phyloP scores from a whole-genome alignment of 1,140 invertebrate genomes.

The Thaumatotibia leucotreta region DNA sequence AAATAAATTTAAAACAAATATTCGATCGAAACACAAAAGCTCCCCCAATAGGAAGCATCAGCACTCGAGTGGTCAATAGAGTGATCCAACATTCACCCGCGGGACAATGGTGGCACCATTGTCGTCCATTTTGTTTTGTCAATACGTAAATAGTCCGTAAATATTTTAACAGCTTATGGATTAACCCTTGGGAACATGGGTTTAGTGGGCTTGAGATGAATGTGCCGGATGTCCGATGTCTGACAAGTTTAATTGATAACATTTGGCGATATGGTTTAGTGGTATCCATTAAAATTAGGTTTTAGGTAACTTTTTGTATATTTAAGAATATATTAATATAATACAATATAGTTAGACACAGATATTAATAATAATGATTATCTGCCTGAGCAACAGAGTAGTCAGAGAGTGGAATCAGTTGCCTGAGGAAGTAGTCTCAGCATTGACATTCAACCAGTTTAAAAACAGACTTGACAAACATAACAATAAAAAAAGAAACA shows the following conservation, averaged over 20 bases:
- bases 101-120: slow-evolving; percentile 41
- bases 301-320: too few relatives aligned
- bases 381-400: too few relatives aligned
- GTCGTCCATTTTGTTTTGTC: slow-evolving; percentile 58
- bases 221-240: slow-evolving; percentile 8
- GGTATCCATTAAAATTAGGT: too few relatives aligned
- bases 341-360: too few relatives aligned
- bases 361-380: too few relatives aligned
- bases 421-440: too few relatives aligned
- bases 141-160: slow-evolving; percentile 66
- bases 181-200: slow-evolving; percentile 40
- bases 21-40: slow-evolving; percentile 1
- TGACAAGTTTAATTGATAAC: background rate
- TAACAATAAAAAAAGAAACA: too few relatives aligned
- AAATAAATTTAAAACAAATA: slow-evolving; percentile 8
- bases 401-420: too few relatives aligned
- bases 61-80: slow-evolving; percentile 51
- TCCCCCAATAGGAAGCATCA: slow-evolving; percentile 42
- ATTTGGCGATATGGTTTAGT: too few relatives aligned
- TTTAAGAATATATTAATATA: too few relatives aligned
- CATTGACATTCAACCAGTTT: too few relatives aligned
- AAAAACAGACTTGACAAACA: too few relatives aligned
- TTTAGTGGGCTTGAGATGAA: background rate
- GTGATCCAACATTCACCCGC: slow-evolving; percentile 30
- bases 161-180: slow-evolving; percentile 64